A percentile compares a stretch with the other conserved stretches of the same genome.
phyloP scores from a whole-genome alignment of 2,888 invertebrate species.

The Campoplex capitator region DNA sequence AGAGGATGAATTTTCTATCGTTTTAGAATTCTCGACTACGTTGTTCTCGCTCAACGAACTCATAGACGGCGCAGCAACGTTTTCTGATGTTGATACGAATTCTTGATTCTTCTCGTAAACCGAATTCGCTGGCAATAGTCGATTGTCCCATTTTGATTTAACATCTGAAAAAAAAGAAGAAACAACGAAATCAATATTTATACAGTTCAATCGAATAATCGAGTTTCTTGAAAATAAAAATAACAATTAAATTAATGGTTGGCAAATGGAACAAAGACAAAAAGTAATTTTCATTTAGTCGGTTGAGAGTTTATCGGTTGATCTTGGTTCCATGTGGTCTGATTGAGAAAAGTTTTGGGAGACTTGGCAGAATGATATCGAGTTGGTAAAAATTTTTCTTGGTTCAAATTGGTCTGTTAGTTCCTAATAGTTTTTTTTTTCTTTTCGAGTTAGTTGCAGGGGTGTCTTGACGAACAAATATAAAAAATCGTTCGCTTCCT shows the following conservation, averaged over 20 bases:
- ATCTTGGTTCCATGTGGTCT: no score
- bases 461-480: no score
- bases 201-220: not conserved
- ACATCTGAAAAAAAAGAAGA: constrained; percentile 64
- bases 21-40: constrained; percentile 26
- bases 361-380: no score
- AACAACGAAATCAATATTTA: not conserved
- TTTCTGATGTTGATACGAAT: constrained; percentile 60
- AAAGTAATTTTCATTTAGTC: no score
- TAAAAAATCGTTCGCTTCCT: not conserved
- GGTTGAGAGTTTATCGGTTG: no score
- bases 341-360: no score
- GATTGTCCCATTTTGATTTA: constrained; percentile 75
- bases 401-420: no score
- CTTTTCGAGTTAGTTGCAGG: no score
- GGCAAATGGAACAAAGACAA: not conserved
- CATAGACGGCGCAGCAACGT: constrained; percentile 57
- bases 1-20: constrained; percentile 52
- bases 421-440: no score
- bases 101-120: constrained; percentile 76
- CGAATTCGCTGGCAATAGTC: constrained; percentile 78
- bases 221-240: not conserved
- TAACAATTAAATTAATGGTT: no score
- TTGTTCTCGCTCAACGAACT: constrained; percentile 71
- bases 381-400: no score